phyloP scores from a whole-genome alignment of 2,113 vertebrate genomes.

The Pomatorhinus ruficollis region DNA sequence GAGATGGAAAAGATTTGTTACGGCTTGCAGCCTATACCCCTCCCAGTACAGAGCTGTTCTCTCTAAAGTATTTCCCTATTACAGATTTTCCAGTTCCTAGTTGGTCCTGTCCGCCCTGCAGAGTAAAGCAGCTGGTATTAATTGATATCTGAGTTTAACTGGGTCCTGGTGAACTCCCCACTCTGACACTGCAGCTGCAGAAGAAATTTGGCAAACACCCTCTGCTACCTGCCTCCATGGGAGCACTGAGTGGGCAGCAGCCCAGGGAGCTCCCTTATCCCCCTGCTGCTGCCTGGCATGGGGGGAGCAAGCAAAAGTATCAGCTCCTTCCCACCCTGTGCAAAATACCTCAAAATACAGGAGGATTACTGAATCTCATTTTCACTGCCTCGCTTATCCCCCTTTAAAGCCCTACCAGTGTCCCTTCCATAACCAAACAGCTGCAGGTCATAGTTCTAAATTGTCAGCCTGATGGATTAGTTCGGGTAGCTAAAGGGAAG shows the following conservation, averaged over 20 bases:
- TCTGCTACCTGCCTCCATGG: neutral
- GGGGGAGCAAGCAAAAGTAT: neutral
- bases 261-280: neutral
- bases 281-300: neutral
- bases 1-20: neutral
- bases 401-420: constrained; percentile 3
- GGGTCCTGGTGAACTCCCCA: neutral
- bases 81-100: neutral
- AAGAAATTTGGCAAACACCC: neutral
- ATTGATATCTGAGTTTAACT: neutral
- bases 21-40: neutral
- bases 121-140: neutral
- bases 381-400: neutral
- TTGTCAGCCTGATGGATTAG: constrained; percentile 24
- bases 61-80: neutral
- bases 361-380: constrained; percentile 42
- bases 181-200: neutral
- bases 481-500: neutral
- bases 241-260: neutral
- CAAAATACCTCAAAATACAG: constrained; percentile 25
- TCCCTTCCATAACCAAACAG: constrained; percentile 17
- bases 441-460: constrained; percentile 36
- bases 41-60: neutral
- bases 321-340: constrained; percentile 20
- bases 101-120: neutral